Evolutionary conservation across 92 coral and sea anemone species (phyloP), one percentile per base, ranked within the genome.

Genomic region (Isaurus tuberculatus): DNA sequence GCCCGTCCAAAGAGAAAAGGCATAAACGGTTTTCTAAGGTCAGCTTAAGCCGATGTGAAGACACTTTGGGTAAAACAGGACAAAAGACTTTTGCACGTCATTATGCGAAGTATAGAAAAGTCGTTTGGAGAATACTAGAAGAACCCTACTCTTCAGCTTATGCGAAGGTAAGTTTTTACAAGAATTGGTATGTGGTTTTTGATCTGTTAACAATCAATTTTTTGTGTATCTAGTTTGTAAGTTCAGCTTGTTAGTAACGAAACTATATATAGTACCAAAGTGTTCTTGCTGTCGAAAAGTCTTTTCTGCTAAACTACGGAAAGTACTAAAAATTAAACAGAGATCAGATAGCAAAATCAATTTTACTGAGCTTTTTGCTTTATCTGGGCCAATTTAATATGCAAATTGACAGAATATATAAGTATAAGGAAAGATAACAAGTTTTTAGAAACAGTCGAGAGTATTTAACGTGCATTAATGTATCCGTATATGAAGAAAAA

Each of bases 91-190:
- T 89, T 9, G 19, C 71, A 19, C 58, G 19, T 28, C 70, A 65
- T 23, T 92, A 91, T 71, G 73, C 89, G 55, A 71, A 70, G 32
- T 6, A 90, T 4, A 87, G 86, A 61, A 87, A 72, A 31, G 69
- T 63, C 70, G 68, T 90, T 25, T 92, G 96, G 96, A 77, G 92
- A 23, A 81, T 70, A 22, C 70, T 92, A 16, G 96, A 90, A 17
- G 96, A 92, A 14, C 96, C 96, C 6, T 92, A 90, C 34, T 92
- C 96, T 27, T 90, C 93, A 4, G 28, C 14, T 9, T 58, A 73
- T 17, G 96, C 96, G 11, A 90, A 91, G 96, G 96, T 92, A 85
- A 90, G 44, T 19, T 17, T 33, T 19, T 17, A 19, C 37, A 2
- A 3, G 13, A 11, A 20, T 63, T 26, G 15, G 30, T 5, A 29